These are phyloP conservation scores for Watsonalla binaria DNA, from an alignment of 2,888 invertebrate species.

Conservation along the genomic window DNA sequence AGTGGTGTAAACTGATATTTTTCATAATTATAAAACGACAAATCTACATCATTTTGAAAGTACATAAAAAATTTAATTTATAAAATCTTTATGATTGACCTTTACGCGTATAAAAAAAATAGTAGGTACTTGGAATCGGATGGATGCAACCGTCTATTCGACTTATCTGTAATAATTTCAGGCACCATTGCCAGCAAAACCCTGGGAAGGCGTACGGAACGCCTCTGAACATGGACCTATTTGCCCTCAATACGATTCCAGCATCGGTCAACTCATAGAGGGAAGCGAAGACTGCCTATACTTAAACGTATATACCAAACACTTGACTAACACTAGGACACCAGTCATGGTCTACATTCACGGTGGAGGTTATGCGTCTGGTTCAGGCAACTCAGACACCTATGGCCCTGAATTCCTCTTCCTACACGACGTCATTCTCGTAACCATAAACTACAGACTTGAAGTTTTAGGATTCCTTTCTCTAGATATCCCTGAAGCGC, in stretches of 20 bases:
- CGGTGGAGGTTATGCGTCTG: slow-evolving; percentile 46
- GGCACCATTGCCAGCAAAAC: slow-evolving; percentile 39
- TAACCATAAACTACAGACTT: slow-evolving; percentile 56
- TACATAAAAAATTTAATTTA: no score
- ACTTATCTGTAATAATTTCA: slow-evolving; percentile 24
- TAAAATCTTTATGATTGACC: no score
- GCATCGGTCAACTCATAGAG: slow-evolving; percentile 16
- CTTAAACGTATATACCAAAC: slow-evolving; percentile 44
- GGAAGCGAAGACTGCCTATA: slow-evolving; percentile 48
- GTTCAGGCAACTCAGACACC: slow-evolving; percentile 36
- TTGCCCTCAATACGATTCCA: slow-evolving; percentile 41
- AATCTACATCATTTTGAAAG: no score
- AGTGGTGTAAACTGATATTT: no score
- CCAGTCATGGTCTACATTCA: slow-evolving; percentile 60
- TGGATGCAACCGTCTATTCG: no score
- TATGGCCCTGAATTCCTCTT: slow-evolving; percentile 50
- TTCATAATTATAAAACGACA: no score
- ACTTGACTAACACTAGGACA: slow-evolving; percentile 23
- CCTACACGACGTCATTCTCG: slow-evolving; percentile 49
- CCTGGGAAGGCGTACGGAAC: slow-evolving; percentile 42
- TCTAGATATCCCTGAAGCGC: slow-evolving; percentile 40
- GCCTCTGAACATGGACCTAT: slow-evolving; percentile 38
- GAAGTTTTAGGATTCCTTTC: slow-evolving; percentile 46
- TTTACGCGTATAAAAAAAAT: no score
- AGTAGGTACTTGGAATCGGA: no score